Evolutionary conservation across 1,140 invertebrate species (phyloP).

Genomic region (Holcopasites calliopsidis): DNA sequence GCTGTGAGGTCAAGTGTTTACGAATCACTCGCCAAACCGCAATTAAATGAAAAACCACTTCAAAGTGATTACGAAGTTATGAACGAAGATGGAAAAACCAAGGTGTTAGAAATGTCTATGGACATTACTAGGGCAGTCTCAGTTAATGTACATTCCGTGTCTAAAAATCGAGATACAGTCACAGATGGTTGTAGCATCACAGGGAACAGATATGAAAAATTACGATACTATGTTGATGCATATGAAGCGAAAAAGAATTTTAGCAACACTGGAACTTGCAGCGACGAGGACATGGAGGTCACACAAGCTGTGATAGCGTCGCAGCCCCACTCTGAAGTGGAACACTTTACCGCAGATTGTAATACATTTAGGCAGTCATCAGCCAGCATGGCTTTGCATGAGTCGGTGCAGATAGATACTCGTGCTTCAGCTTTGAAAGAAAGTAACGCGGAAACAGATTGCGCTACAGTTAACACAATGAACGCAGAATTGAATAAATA

Average conservation of each 20-base stretch:
- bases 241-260: no score
- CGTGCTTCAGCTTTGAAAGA: slow-evolving; percentile 9
- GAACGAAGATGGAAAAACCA: slow-evolving; percentile 22
- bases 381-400: background rate
- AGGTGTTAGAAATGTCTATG: slow-evolving; percentile 43
- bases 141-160: background rate
- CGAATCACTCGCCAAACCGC: background rate
- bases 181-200: background rate
- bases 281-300: slow-evolving; percentile 38
- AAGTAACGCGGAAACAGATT: slow-evolving; percentile 10
- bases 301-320: slow-evolving; percentile 13
- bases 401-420: background rate
- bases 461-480: background rate
- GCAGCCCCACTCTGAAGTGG: background rate
- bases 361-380: no score
- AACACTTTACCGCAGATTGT: background rate
- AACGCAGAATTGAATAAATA: background rate
- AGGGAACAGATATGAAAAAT: background rate
- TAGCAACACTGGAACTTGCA: no score
- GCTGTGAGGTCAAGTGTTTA: background rate
- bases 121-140: slow-evolving; percentile 42
- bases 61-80: background rate
- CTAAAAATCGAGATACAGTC: background rate
- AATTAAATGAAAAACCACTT: no score
- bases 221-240: background rate